These are phyloP conservation scores for Cephus nigrinus DNA, from an alignment of 2,888 invertebrate species.

Conservation along the genomic window DNA sequence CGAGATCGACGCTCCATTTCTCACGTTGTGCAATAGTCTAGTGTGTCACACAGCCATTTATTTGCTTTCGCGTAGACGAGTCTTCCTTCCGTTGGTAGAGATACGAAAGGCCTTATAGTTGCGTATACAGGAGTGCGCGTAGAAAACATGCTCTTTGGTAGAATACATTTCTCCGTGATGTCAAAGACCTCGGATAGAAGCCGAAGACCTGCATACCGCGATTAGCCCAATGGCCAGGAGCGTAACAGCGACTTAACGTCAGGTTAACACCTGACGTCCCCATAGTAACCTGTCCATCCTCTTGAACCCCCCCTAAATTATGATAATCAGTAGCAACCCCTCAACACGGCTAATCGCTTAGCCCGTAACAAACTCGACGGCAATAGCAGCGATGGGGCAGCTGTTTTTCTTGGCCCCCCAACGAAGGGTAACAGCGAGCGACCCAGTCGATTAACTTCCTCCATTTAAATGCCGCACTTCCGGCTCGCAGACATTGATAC, in stretches of 20 bases:
- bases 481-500: slow-evolving; percentile 36
- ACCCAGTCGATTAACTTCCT: slow-evolving; percentile 56
- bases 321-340: slow-evolving; percentile 29
- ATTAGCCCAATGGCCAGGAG: not conserved
- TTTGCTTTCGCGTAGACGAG: not conserved
- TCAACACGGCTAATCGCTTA: slow-evolving; percentile 19
- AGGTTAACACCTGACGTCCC: slow-evolving; percentile 28
- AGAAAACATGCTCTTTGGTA: not conserved
- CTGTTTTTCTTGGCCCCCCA: slow-evolving; percentile 26
- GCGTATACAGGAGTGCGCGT: not conserved
- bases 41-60: not conserved
- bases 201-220: not conserved
- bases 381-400: slow-evolving; percentile 28
- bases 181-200: not conserved
- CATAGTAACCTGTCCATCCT: slow-evolving; percentile 18
- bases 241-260: not conserved
- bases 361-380: slow-evolving; percentile 21
- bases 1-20: not conserved
- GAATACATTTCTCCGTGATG: not conserved
- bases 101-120: not conserved
- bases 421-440: slow-evolving; percentile 15
- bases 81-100: not conserved
- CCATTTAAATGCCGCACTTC: slow-evolving; percentile 55
- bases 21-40: not conserved
- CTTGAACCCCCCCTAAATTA: slow-evolving; percentile 29